Percentiles rank a stretch among this genome's conserved stretches.
Conservation (phyloP, 2,888 invertebrate genomes). For the Tanypteryx hageni region DNA sequence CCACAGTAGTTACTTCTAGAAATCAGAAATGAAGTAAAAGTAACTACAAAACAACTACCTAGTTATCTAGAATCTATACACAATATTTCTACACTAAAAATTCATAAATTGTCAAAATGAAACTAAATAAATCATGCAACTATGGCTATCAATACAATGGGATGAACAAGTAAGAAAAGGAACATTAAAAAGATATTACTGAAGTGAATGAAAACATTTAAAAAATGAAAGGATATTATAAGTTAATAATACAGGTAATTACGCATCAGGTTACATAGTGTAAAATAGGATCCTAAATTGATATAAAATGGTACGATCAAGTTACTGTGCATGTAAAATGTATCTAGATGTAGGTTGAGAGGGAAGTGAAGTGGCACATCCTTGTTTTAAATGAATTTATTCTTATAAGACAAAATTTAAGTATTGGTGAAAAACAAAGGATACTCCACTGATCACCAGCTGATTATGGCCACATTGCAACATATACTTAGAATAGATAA, state of each 20-base stretch:
- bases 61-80: background rate
- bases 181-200: background rate
- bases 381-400: background rate
- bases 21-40: no score
- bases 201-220: conserved; percentile 22
- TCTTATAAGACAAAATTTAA: background rate
- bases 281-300: conserved; percentile 38
- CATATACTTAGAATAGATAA: conserved; percentile 8
- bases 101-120: background rate
- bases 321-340: conserved; percentile 58
- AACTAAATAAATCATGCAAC: conserved; percentile 12
- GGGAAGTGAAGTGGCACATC: conserved; percentile 37
- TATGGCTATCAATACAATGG: background rate
- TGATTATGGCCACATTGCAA: conserved; percentile 42
- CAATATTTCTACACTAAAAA: background rate
- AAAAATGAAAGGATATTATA: background rate
- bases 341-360: conserved; percentile 50
- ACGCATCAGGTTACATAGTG: conserved; percentile 28
- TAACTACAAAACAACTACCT: background rate
- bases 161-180: background rate
- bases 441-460: conserved; percentile 30
- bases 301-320: conserved; percentile 21
- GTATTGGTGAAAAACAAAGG: background rate
- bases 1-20: no score
- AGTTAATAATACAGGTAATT: background rate